phyloP scores from a whole-genome alignment of 2,888 invertebrate species.

The Aphidoletes aphidimyza region DNA sequence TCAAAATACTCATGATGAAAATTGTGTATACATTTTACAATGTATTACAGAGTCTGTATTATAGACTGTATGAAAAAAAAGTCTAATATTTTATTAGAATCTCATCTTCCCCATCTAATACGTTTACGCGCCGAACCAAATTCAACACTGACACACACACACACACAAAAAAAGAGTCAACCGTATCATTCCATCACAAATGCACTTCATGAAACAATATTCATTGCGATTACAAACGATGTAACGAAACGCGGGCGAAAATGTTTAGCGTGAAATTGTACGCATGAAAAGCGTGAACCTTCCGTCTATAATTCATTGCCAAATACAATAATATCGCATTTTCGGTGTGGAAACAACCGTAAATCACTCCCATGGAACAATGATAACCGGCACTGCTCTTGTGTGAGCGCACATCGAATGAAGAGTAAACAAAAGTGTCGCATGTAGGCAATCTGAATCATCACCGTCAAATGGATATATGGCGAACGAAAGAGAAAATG shows the following conservation, averaged over 20 bases:
- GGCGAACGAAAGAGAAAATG: too few relatives aligned
- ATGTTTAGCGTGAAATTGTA: neutral
- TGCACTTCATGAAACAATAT: neutral
- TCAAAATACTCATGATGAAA: neutral
- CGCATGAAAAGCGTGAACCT: slow-evolving; percentile 31
- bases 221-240: too few relatives aligned
- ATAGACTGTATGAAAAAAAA: neutral
- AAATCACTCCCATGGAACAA: slow-evolving; percentile 48
- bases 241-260: neutral
- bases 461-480: too few relatives aligned
- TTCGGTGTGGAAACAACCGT: too few relatives aligned
- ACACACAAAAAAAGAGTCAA: neutral
- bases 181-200: slow-evolving; percentile 38
- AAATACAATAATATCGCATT: slow-evolving; percentile 6
- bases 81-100: slow-evolving; percentile 39
- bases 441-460: neutral
- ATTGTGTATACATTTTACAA: too few relatives aligned
- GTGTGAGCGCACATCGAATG: neutral
- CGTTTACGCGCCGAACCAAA: too few relatives aligned
- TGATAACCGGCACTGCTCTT: slow-evolving; percentile 19
- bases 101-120: slow-evolving; percentile 7
- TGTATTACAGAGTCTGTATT: neutral
- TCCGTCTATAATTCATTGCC: slow-evolving; percentile 13
- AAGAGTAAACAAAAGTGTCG: slow-evolving; percentile 33
- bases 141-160: neutral